phyloP scores from a whole-genome alignment of 2,888 invertebrate species.

The Nomada flava region DNA sequence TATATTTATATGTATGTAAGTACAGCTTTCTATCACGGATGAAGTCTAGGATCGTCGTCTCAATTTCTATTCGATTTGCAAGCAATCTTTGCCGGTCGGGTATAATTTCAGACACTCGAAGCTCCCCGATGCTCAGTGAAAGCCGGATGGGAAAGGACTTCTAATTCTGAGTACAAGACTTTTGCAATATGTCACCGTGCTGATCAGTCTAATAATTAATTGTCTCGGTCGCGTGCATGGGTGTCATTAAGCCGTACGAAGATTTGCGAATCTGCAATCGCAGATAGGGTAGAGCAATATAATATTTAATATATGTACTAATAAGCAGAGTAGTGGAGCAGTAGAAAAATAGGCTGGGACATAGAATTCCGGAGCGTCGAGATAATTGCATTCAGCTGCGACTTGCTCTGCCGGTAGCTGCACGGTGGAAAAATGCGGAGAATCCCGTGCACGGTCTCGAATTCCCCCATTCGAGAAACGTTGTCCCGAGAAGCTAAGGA shows the following conservation, averaged over 20 bases:
- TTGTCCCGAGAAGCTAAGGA: background rate
- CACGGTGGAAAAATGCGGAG: background rate
- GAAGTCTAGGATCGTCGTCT: constrained; percentile 20
- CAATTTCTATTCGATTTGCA: constrained; percentile 35
- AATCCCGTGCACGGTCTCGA: background rate
- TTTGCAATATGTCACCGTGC: too few species aligned
- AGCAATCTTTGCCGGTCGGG: constrained; percentile 29
- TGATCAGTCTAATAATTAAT: too few species aligned
- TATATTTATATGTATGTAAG: too few species aligned
- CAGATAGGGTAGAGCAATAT: too few species aligned
- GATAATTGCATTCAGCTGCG: background rate
- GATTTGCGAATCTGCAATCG: too few species aligned
- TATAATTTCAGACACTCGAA: constrained; percentile 35
- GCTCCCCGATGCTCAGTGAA: constrained; percentile 28
- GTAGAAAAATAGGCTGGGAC: too few species aligned
- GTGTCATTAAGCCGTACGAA: too few species aligned
- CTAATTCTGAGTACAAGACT: background rate
- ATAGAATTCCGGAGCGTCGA: background rate
- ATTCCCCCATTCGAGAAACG: constrained; percentile 19
- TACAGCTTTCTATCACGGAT: constrained; percentile 23
- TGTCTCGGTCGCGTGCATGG: too few species aligned
- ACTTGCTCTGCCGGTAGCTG: background rate
- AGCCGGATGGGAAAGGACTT: constrained; percentile 34
- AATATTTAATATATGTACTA: too few species aligned
- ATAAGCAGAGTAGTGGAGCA: too few species aligned